These are phyloP conservation scores for Congeria kusceri DNA, from an alignment of 2,888 invertebrate genomes.

Conservation along the genomic window DNA sequence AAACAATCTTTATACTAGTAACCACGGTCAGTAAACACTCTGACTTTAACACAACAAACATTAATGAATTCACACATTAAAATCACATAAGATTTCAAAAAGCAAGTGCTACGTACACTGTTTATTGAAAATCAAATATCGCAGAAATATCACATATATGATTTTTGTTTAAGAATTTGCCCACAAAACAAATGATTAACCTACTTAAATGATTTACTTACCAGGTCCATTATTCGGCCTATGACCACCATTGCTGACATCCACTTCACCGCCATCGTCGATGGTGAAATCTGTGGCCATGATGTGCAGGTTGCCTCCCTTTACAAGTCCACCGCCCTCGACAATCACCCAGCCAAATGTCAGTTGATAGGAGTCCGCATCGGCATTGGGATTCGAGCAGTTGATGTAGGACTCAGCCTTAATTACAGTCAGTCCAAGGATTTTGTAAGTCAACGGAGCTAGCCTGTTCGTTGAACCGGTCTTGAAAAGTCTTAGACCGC, in stretches of 20 bases:
- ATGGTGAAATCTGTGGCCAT: constrained; percentile 67
- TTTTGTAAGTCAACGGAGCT: constrained; percentile 62
- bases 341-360: constrained; percentile 65
- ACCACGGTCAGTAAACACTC: too few species aligned
- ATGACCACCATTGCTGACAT: constrained; percentile 75
- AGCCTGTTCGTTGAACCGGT: constrained; percentile 64
- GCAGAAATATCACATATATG: too few species aligned
- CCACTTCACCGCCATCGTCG: constrained; percentile 76
- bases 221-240: constrained; percentile 66
- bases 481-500: constrained; percentile 69
- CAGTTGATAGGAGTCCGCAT: constrained; percentile 65
- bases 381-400: constrained; percentile 70
- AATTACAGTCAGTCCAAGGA: constrained; percentile 71
- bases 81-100: too few species aligned
- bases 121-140: too few species aligned
- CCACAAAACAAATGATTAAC: too few species aligned
- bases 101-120: too few species aligned
- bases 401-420: constrained; percentile 74
- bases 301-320: constrained; percentile 70
- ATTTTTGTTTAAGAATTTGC: too few species aligned
- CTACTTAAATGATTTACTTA: too few species aligned
- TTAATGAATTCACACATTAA: too few species aligned
- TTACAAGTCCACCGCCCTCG: constrained; percentile 73
- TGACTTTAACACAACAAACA: too few species aligned
- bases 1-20: too few species aligned